phyloP scores from a whole-genome alignment of 2,113 vertebrate species.

The Dolichallabes microphthalmus region DNA sequence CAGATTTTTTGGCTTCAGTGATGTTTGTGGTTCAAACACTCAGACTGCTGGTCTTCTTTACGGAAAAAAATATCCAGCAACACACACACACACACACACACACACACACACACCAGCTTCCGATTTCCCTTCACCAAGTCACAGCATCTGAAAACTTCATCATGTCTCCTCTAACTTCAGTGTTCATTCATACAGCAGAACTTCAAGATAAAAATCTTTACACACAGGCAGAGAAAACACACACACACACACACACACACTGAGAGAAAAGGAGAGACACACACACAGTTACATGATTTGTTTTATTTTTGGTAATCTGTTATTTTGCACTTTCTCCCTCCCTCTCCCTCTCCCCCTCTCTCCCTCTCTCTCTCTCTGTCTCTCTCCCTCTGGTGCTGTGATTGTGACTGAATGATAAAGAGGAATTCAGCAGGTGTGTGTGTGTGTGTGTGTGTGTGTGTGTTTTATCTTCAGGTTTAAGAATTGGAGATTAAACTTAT shows the following conservation, averaged over 20 bases:
- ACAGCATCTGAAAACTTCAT: neutral
- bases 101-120: neutral
- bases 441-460: neutral
- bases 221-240: neutral
- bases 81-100: constrained; percentile 2
- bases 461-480: neutral
- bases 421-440: neutral
- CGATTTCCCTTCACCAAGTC: neutral
- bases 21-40: neutral
- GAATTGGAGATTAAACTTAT: neutral
- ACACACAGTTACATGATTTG: neutral
- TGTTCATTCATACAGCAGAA: neutral
- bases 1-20: neutral
- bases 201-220: neutral
- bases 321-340: neutral
- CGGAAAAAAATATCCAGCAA: constrained; percentile 36
- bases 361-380: neutral
- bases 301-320: neutral
- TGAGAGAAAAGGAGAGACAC: neutral
- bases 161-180: neutral
- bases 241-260: neutral
- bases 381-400: neutral
- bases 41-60: constrained; percentile 20
- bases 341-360: neutral
- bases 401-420: neutral